Percentiles rank a stretch among this genome's conserved stretches.
These are phyloP conservation scores for Solenopsis invicta DNA, from an alignment of 1,140 invertebrate species.

Conservation along the genomic window DNA sequence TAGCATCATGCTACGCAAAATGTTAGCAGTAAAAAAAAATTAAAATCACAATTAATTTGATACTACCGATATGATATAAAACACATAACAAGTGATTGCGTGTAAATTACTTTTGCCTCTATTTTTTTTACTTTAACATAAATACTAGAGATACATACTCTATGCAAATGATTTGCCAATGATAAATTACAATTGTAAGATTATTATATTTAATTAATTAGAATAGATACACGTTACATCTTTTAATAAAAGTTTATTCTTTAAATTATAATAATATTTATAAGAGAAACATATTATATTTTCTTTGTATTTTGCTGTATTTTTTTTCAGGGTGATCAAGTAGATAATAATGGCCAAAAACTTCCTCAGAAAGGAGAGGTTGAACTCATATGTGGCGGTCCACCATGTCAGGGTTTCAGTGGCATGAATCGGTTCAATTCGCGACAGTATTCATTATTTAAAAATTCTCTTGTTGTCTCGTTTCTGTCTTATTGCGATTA, in stretches of 20 bases:
- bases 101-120: too few species aligned
- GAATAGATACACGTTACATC: neutral
- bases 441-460: conserved; percentile 95
- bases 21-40: too few species aligned
- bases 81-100: too few species aligned
- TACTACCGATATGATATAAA: too few species aligned
- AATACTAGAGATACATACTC: neutral
- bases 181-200: too few species aligned
- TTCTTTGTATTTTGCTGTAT: neutral
- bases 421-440: conserved; percentile 96
- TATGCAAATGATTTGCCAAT: too few species aligned
- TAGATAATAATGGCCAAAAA: conserved; percentile 88
- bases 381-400: conserved; percentile 94
- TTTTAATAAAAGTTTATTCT: neutral
- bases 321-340: conserved; percentile 86
- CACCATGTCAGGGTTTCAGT: conserved; percentile 97
- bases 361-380: conserved; percentile 94
- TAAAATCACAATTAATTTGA: too few species aligned
- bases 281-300: neutral
- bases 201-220: neutral
- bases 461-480: conserved; percentile 95
- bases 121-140: too few species aligned
- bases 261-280: neutral
- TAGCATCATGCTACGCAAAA: too few species aligned
- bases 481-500: conserved; percentile 95